Conservation (phyloP, 2,113 vertebrate species). For the Oostethus manadensis region DNA sequence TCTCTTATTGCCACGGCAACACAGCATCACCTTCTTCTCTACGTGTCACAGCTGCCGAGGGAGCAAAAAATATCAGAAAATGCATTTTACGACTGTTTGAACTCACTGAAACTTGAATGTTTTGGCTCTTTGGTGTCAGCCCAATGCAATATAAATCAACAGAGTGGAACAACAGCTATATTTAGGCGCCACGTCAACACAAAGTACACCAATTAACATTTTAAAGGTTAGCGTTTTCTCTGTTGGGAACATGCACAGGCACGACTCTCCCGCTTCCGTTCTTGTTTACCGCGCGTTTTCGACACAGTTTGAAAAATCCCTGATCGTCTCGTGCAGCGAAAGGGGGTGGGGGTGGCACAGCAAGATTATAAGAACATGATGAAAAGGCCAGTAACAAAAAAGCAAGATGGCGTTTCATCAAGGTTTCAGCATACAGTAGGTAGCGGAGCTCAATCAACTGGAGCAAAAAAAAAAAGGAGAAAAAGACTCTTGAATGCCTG, state of each 20-base stretch:
- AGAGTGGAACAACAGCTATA: constrained; percentile 22
- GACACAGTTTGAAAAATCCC: constrained; percentile 46
- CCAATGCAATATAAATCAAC: constrained; percentile 33
- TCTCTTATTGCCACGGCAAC: too few species aligned
- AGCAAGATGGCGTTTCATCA: constrained; percentile 26
- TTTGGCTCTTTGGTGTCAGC: constrained; percentile 33
- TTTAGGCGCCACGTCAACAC: constrained; percentile 20
- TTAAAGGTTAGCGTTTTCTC: constrained; percentile 41
- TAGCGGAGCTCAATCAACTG: constrained; percentile 30
- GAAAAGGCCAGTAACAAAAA: constrained; percentile 50
- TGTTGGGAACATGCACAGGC: constrained; percentile 16
- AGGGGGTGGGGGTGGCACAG: not conserved
- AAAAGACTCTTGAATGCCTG: not conserved
- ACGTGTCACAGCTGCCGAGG: too few species aligned
- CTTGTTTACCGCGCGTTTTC: constrained; percentile 48
- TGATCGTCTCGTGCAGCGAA: constrained; percentile 38
- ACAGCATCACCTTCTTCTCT: too few species aligned
- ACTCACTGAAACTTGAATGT: not conserved
- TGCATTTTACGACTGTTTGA: not conserved
- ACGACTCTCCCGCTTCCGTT: constrained; percentile 9
- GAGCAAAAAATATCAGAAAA: not conserved
- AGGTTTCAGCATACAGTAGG: constrained; percentile 42
- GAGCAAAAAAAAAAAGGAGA: not conserved
- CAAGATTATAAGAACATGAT: constrained; percentile 55
- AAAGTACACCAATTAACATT: constrained; percentile 54